Conservation (phyloP, 2,888 invertebrate genomes). For the Caenorhabditis afra region DNA sequence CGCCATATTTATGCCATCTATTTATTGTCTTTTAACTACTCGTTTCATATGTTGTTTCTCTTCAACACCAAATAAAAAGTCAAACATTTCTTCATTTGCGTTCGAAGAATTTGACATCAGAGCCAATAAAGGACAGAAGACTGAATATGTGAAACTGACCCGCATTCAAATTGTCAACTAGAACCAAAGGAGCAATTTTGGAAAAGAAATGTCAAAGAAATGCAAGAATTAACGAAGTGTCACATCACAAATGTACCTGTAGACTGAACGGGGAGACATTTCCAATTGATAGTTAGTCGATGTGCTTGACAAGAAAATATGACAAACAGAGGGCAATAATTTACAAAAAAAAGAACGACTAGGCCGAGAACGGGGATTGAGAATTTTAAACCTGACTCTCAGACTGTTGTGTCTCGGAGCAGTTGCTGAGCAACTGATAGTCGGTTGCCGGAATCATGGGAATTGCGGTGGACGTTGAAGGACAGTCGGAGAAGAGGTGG, state of each 20-base stretch:
- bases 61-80: background rate
- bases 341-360: slow-evolving; percentile 18
- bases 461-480: slow-evolving; percentile 41
- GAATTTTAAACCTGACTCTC: slow-evolving; percentile 15
- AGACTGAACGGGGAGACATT: slow-evolving; percentile 7
- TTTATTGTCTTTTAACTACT: slow-evolving; percentile 27
- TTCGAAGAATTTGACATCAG: slow-evolving; percentile 7
- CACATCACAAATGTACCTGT: slow-evolving; percentile 49
- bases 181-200: slow-evolving; percentile 37
- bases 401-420: slow-evolving; percentile 37
- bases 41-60: background rate
- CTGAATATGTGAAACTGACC: slow-evolving; percentile 36
- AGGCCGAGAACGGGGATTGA: slow-evolving; percentile 8
- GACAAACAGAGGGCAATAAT: background rate
- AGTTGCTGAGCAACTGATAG: slow-evolving; percentile 24
- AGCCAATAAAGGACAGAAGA: too few relatives aligned
- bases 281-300: slow-evolving; percentile 3
- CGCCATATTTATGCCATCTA: slow-evolving; percentile 46
- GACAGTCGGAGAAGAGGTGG: slow-evolving; percentile 8
- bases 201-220: slow-evolving; percentile 3
- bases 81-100: slow-evolving; percentile 19
- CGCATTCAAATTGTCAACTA: slow-evolving; percentile 49
- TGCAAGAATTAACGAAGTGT: background rate
- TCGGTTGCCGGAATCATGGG: slow-evolving; percentile 7
- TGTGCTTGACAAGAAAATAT: slow-evolving; percentile 29